phyloP scores from a whole-genome alignment of 2,888 invertebrate genomes.

The Acrobasis consociella region DNA sequence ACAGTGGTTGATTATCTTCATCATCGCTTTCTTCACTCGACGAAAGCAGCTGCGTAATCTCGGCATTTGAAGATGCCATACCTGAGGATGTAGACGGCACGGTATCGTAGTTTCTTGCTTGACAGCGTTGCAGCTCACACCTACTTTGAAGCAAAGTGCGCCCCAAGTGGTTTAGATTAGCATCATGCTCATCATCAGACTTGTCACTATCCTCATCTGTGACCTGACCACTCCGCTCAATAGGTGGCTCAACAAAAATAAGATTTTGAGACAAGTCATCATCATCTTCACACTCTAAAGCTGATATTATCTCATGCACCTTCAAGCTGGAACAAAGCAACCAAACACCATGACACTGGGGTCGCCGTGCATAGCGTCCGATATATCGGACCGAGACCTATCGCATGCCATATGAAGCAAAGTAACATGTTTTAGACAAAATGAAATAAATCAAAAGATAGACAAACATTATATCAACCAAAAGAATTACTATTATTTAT shows the following conservation, averaged over 20 bases:
- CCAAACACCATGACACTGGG: not conserved
- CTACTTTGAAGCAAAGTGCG: not conserved
- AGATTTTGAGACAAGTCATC: not conserved
- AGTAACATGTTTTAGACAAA: not conserved
- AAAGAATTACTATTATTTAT: not conserved
- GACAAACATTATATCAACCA: not conserved
- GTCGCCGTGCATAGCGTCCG: not conserved
- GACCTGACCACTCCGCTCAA: not conserved
- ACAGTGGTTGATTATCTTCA: not conserved
- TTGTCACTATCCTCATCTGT: not conserved
- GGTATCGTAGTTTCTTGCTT: not conserved
- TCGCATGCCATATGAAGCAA: not conserved
- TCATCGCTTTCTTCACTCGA: not conserved
- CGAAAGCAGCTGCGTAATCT: not conserved
- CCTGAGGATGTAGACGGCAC: not conserved
- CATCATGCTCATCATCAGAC: slow-evolving; percentile 1
- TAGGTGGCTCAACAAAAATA: not conserved
- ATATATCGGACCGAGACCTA: not conserved
- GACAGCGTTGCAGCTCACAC: not conserved
- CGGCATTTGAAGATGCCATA: not conserved
- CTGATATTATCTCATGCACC: not conserved
- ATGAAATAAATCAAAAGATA: not conserved
- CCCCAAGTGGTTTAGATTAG: not conserved
- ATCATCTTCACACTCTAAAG: not conserved
- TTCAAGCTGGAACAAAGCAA: not conserved